These are phyloP conservation scores for Temnothorax longispinosus DNA, from an alignment of 1,140 invertebrate genomes.

Conservation along the genomic window DNA sequence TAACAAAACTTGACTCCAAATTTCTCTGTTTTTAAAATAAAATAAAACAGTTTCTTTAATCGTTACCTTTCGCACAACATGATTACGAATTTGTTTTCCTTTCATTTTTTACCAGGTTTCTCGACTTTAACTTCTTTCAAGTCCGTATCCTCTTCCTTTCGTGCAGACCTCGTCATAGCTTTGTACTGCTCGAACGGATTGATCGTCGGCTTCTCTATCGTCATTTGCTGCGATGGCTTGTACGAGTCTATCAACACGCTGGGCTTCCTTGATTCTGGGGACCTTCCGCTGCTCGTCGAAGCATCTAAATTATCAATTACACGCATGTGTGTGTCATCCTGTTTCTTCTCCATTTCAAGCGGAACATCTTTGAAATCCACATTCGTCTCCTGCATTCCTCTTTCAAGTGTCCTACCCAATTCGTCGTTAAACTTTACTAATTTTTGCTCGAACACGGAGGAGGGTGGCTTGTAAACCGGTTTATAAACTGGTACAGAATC, in stretches of 20 bases:
- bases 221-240: slow-evolving; percentile 69
- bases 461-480: neutral
- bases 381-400: neutral
- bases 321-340: slow-evolving; percentile 12
- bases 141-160: slow-evolving; percentile 2
- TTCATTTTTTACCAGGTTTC: slow-evolving; percentile 20
- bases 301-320: slow-evolving; percentile 60
- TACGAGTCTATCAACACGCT: slow-evolving; percentile 73
- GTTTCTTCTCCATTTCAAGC: neutral
- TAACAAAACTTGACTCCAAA: neutral
- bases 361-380: neutral
- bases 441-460: slow-evolving; percentile 9
- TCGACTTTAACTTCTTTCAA: slow-evolving; percentile 64
- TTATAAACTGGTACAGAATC: neutral
- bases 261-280: slow-evolving; percentile 56
- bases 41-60: neutral
- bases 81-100: neutral
- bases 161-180: slow-evolving; percentile 49
- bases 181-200: slow-evolving; percentile 72
- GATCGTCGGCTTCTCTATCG: slow-evolving; percentile 71
- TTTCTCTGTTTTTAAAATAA: neutral
- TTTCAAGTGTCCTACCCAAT: neutral
- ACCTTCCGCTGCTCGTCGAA: slow-evolving; percentile 42
- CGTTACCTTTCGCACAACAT: neutral
- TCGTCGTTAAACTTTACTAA: slow-evolving; percentile 13